Conservation (phyloP, 2,888 invertebrate genomes). For the Hypolimnas misippus region DNA sequence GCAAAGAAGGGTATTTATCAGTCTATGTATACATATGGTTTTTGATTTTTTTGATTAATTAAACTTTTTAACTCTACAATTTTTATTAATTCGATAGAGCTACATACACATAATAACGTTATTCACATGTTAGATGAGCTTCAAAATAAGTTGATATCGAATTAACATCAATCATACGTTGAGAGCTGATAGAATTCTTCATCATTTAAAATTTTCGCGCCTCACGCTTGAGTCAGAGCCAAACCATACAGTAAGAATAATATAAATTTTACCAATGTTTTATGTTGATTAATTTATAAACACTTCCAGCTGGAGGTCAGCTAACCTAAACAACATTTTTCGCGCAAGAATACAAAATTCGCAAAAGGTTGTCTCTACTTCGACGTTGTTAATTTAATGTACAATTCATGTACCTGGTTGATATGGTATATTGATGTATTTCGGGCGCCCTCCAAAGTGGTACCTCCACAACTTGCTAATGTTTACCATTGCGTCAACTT, state of each 20-base stretch:
- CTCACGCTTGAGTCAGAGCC: conserved; percentile 54
- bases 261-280: conserved; percentile 27
- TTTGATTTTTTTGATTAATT: no score
- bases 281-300: conserved; percentile 7
- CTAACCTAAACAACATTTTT: not conserved
- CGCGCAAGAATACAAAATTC: not conserved
- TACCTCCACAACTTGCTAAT: conserved; percentile 69
- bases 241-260: conserved; percentile 43
- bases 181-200: conserved; percentile 44
- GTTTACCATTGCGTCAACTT: conserved; percentile 60
- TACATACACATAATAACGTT: not conserved
- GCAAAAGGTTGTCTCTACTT: not conserved
- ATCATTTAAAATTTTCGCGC: conserved; percentile 50
- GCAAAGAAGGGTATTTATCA: no score
- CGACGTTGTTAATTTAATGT: not conserved
- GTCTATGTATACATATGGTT: no score
- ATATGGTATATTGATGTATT: conserved; percentile 72
- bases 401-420: conserved; percentile 70
- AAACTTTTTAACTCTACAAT: not conserved
- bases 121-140: no score
- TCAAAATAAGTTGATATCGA: not conserved
- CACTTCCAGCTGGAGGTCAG: no score
- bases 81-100: not conserved
- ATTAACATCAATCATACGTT: conserved; percentile 11
- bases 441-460: conserved; percentile 65